Percentiles rank a stretch among this genome's conserved stretches.
Evolutionary conservation across 2,888 invertebrate species (phyloP).

Genomic region (Torymus tubicola): DNA sequence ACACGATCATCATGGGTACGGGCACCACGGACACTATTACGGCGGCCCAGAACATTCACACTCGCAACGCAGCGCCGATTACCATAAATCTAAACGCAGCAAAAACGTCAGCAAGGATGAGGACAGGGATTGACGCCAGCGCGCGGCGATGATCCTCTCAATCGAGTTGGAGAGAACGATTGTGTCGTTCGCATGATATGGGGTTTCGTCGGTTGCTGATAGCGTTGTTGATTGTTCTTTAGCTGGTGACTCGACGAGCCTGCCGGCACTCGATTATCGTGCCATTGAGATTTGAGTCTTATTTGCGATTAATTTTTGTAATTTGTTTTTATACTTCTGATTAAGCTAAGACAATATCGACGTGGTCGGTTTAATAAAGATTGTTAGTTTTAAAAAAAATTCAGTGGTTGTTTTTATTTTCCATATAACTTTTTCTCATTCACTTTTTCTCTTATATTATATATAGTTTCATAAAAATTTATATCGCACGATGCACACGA

Average conservation of each 20-base stretch:
- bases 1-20: slow-evolving; percentile 49
- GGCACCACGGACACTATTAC: slow-evolving; percentile 40
- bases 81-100: slow-evolving; percentile 59
- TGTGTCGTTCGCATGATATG: not conserved
- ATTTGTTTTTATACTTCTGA: too few species aligned
- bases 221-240: slow-evolving; percentile 20
- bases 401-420: slow-evolving; percentile 34
- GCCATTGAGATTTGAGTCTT: not conserved
- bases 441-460: slow-evolving; percentile 10
- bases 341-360: not conserved
- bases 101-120: slow-evolving; percentile 52
- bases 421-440: not conserved
- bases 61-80: slow-evolving; percentile 51
- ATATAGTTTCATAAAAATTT: slow-evolving; percentile 43
- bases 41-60: slow-evolving; percentile 54
- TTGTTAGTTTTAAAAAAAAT: slow-evolving; percentile 46
- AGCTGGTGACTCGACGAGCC: not conserved
- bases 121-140: slow-evolving; percentile 46
- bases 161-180: not conserved
- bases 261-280: not conserved
- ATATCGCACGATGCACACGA: slow-evolving; percentile 35
- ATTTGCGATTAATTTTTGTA: too few species aligned
- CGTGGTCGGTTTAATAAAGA: slow-evolving; percentile 38
- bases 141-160: not conserved
- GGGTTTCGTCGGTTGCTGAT: not conserved